Evolutionary conservation across 2,888 invertebrate genomes (phyloP).

Genomic region (Caenorhabditis parvicauda): DNA sequence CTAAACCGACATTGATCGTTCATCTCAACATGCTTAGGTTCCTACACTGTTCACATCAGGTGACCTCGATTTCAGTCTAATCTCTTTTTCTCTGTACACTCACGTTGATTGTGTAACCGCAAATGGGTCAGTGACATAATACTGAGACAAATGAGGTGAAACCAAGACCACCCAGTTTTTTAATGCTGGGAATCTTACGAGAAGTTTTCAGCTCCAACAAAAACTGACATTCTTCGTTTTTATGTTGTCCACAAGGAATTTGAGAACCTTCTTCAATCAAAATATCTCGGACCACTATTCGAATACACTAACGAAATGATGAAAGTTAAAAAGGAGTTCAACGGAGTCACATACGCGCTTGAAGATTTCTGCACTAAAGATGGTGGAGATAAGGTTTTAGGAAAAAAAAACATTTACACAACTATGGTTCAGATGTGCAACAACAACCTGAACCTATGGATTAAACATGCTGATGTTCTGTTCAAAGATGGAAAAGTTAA

Average conservation of each 20-base stretch:
- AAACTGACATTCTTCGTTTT: constrained; percentile 59
- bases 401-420: not conserved
- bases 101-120: too few relatives aligned
- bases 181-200: too few relatives aligned
- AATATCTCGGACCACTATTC: constrained; percentile 51
- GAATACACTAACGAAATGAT: constrained; percentile 56
- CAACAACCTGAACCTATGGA: constrained; percentile 59
- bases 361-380: constrained; percentile 58
- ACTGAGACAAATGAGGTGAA: too few relatives aligned
- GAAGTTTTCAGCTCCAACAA: constrained; percentile 39
- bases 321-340: constrained; percentile 43
- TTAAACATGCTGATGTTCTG: constrained; percentile 60
- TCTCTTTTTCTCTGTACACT: too few relatives aligned
- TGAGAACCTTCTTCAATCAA: constrained; percentile 53
- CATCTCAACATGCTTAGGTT: too few relatives aligned
- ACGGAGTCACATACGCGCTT: constrained; percentile 44
- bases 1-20: too few relatives aligned
- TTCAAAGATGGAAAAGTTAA: constrained; percentile 55
- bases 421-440: constrained; percentile 42
- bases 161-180: too few relatives aligned
- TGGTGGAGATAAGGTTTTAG: constrained; percentile 31
- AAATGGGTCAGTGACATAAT: too few relatives aligned
- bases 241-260: constrained; percentile 59
- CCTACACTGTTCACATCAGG: too few relatives aligned
- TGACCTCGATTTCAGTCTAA: too few relatives aligned